A percentile compares a stretch with the other conserved stretches of the same genome.
Conservation (phyloP, 2,888 invertebrate species). For the Eurytoma californica region DNA sequence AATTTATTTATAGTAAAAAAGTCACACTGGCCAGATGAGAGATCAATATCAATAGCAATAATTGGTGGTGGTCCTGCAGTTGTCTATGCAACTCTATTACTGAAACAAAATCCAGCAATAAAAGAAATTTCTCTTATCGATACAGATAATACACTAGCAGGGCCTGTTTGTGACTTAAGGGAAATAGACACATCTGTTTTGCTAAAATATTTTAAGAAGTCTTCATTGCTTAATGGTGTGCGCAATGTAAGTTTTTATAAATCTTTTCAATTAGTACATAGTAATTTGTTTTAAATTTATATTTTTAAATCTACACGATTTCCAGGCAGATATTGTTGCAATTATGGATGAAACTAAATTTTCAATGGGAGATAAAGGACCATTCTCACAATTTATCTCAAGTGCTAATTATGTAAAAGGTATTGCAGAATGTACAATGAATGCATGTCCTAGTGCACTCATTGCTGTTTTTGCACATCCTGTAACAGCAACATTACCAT, state of each 20-base stretch:
- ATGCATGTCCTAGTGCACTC: constrained; percentile 64
- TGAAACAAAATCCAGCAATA: constrained; percentile 68
- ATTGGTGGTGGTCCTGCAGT: constrained; percentile 66
- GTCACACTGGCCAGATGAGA: background rate
- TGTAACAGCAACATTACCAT: constrained; percentile 67
- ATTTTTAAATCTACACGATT: background rate
- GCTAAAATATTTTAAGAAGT: constrained; percentile 63
- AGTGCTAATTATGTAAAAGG: constrained; percentile 62
- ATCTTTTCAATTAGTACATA: background rate
- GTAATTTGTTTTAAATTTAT: background rate
- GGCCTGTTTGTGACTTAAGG: constrained; percentile 60
- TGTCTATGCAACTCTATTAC: constrained; percentile 64
- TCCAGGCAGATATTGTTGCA: constrained; percentile 68
- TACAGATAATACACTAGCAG: constrained; percentile 58
- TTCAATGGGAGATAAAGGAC: constrained; percentile 54
- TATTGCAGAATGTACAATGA: constrained; percentile 63
- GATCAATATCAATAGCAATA: constrained; percentile 61
- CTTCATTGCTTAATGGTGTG: constrained; percentile 61
- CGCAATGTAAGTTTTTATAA: constrained; percentile 57
- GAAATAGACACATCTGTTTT: constrained; percentile 66
- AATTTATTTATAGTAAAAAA: background rate
- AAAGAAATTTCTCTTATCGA: constrained; percentile 65
- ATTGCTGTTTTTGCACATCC: constrained; percentile 68
- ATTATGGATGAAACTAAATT: constrained; percentile 68
- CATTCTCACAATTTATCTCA: constrained; percentile 60